These are phyloP conservation scores for Suricata suricatta DNA, from an alignment of 2,113 vertebrate genomes.

Conservation along the genomic window DNA sequence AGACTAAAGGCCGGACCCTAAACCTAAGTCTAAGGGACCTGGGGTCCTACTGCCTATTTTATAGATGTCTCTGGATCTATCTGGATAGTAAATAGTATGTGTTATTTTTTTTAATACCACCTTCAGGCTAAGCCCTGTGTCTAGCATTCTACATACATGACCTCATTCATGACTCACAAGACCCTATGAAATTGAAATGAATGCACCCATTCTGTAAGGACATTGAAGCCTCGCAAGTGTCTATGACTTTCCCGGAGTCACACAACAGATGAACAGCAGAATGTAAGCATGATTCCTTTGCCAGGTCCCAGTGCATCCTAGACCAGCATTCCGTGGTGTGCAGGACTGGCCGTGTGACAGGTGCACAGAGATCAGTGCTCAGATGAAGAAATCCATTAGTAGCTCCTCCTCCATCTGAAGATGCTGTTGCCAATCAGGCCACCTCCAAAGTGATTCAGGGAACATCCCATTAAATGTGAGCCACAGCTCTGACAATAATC, in stretches of 20 bases:
- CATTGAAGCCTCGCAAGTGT: background rate
- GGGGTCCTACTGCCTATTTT: background rate
- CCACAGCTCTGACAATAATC: background rate
- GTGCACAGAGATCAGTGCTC: background rate
- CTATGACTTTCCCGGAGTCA: background rate
- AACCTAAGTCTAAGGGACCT: background rate
- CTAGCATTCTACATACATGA: background rate
- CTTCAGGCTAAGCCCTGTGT: background rate
- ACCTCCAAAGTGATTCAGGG: background rate
- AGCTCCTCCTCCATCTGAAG: background rate
- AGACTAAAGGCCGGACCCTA: background rate
- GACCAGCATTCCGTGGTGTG: rapidly evolving
- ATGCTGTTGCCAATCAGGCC: background rate
- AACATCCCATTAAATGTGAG: background rate
- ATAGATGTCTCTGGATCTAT: background rate
- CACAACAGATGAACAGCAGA: background rate
- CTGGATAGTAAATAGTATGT: background rate
- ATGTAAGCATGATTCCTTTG: background rate
- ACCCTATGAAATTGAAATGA: background rate
- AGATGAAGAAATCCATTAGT: background rate
- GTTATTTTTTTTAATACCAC: background rate
- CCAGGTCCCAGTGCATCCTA: background rate
- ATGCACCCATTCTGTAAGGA: background rate
- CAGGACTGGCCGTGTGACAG: background rate
- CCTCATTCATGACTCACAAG: background rate